Evolutionary conservation across 2,888 invertebrate genomes (phyloP).

Genomic region (Aspidiotus destructor): DNA sequence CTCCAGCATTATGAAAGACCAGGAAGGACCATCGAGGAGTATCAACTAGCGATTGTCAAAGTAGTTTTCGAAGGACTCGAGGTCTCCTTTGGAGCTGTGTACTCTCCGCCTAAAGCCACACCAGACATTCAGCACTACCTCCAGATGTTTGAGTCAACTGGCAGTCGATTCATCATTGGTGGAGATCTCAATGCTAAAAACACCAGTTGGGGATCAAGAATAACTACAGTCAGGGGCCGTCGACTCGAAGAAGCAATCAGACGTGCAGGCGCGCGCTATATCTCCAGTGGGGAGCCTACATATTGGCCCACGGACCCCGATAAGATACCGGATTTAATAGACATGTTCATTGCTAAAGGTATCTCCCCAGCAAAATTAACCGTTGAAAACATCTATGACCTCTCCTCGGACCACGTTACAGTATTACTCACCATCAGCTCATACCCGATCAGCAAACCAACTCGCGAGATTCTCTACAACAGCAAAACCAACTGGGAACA

Average conservation of each 20-base stretch:
- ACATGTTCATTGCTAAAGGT: not conserved
- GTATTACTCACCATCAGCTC: not conserved
- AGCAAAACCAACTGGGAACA: constrained; percentile 1
- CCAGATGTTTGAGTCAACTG: not conserved
- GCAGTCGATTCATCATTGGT: not conserved
- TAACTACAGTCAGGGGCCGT: not conserved
- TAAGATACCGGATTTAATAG: not conserved
- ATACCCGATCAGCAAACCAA: not conserved
- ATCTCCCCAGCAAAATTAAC: not conserved
- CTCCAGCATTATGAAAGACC: not conserved
- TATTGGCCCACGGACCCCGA: not conserved
- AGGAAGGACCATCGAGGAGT: not conserved
- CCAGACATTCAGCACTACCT: not conserved
- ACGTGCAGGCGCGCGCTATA: not conserved
- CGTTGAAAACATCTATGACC: not conserved
- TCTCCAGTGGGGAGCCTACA: not conserved
- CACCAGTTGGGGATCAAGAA: constrained; percentile 2
- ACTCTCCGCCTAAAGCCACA: not conserved
- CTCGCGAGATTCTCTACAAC: not conserved
- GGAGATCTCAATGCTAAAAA: not conserved
- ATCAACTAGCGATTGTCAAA: not conserved
- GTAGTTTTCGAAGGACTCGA: not conserved
- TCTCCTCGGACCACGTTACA: not conserved
- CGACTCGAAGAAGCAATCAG: not conserved
- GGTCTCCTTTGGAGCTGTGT: not conserved